phyloP scores from a whole-genome alignment of 1,140 invertebrate species.

The Oryctes rhinoceros region DNA sequence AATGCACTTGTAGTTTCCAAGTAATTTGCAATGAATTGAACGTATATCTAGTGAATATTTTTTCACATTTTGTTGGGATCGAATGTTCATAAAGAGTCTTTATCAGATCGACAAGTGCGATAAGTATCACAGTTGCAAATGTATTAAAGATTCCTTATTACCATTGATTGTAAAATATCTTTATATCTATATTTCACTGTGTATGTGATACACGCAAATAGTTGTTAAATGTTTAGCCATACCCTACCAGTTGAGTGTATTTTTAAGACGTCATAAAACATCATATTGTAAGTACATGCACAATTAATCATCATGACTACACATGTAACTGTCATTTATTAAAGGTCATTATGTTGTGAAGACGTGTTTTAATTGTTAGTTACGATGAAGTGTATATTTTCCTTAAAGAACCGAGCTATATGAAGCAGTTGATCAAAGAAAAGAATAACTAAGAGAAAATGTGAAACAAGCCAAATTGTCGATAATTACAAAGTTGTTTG shows the following conservation, averaged over 20 bases:
- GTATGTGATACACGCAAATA: conserved; percentile 43
- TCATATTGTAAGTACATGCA: conserved; percentile 48
- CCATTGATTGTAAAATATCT: conserved; percentile 31
- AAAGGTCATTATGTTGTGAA: conserved; percentile 39
- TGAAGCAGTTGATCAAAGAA: too few species aligned
- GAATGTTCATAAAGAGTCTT: not conserved
- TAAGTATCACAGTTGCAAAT: conserved; percentile 41
- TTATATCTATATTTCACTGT: conserved; percentile 4
- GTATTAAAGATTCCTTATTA: conserved; percentile 42
- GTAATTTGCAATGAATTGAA: conserved; percentile 23
- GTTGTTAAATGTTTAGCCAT: conserved; percentile 50
- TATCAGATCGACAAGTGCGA: conserved; percentile 1
- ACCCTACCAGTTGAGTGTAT: conserved; percentile 43
- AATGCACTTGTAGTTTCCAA: conserved; percentile 20
- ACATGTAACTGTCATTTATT: conserved; percentile 39
- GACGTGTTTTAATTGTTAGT: conserved; percentile 1
- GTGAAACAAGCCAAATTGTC: too few species aligned
- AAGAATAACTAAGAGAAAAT: too few species aligned
- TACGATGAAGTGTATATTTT: too few species aligned
- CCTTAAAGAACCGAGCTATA: too few species aligned
- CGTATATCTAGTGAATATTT: not conserved
- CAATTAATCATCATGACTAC: conserved; percentile 44
- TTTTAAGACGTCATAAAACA: conserved; percentile 48
- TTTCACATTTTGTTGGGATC: not conserved
- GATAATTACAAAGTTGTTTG: too few species aligned